Evolutionary conservation across 2,888 invertebrate species (phyloP).

Genomic region (Caradrina clavipalpis): DNA sequence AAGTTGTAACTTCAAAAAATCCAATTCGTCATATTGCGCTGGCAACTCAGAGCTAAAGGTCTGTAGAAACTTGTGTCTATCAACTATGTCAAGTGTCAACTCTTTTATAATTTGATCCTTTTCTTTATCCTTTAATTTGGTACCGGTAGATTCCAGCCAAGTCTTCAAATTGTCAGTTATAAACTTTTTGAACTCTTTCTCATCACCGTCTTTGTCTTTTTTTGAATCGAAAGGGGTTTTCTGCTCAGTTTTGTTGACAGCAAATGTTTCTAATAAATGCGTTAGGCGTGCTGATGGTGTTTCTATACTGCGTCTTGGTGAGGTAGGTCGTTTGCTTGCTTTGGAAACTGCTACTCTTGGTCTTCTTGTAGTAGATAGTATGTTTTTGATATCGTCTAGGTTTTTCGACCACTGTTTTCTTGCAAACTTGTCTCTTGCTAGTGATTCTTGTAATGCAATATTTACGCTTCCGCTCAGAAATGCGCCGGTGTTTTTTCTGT

Average conservation of each 20-base stretch:
- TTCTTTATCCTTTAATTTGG: background rate
- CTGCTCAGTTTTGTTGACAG: conserved; percentile 12
- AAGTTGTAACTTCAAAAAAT: conserved; percentile 37
- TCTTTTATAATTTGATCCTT: conserved; percentile 12
- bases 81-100: conserved; percentile 23
- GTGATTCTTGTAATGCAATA: conserved; percentile 24
- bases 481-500: background rate
- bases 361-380: background rate
- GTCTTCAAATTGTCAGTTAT: background rate
- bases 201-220: background rate
- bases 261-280: conserved; percentile 10
- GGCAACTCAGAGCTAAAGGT: background rate
- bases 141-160: conserved; percentile 18
- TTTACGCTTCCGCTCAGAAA: conserved; percentile 4
- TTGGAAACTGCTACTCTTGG: background rate
- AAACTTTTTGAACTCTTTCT: background rate
- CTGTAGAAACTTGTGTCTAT: conserved; percentile 36
- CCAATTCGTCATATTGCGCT: background rate
- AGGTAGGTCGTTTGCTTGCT: background rate
- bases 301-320: background rate
- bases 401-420: conserved; percentile 19
- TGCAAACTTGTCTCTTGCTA: background rate
- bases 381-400: background rate
- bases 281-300: background rate
- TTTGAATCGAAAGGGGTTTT: conserved; percentile 16